Percentiles rank a stretch among this genome's conserved stretches.
Evolutionary conservation across 2,113 vertebrate species (phyloP).

Genomic region (Hoplias malabaricus): DNA sequence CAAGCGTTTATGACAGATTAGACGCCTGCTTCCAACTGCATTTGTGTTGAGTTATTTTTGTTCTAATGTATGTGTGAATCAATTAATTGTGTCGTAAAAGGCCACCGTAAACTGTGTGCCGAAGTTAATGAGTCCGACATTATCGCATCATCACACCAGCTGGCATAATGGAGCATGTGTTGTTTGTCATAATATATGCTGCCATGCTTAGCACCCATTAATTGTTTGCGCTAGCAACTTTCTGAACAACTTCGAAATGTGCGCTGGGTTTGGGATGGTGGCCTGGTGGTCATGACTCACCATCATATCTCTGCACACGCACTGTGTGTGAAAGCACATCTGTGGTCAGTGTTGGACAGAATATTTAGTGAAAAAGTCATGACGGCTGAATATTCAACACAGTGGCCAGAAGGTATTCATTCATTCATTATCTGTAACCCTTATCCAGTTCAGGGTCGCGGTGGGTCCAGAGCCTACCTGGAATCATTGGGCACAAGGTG

Average conservation of each 20-base stretch:
- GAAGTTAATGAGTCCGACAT: constrained; percentile 98
- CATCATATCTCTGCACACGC: background rate
- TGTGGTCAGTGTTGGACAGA: background rate
- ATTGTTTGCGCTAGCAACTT: constrained; percentile 86
- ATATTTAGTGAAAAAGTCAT: no score
- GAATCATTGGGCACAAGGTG: no score
- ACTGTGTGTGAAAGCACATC: background rate
- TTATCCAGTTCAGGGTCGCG: no score
- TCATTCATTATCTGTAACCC: no score
- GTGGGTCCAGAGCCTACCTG: no score
- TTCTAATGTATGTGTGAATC: constrained; percentile 98
- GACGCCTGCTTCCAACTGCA: constrained; percentile 84
- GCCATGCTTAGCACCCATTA: constrained; percentile 92
- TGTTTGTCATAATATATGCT: constrained; percentile 98
- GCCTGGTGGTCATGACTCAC: background rate
- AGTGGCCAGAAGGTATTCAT: no score
- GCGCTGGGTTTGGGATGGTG: background rate
- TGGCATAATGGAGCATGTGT: constrained; percentile 95
- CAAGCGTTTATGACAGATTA: constrained; percentile 82
- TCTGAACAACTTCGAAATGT: constrained; percentile 61
- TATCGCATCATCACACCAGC: constrained; percentile 98
- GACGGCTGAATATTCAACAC: no score
- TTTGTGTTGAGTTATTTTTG: constrained; percentile 94
- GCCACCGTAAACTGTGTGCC: constrained; percentile 95
- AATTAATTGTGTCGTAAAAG: constrained; percentile 97